Evolutionary conservation across 2,113 vertebrate species (phyloP).

Genomic region (Thinocorus orbignyianus): DNA sequence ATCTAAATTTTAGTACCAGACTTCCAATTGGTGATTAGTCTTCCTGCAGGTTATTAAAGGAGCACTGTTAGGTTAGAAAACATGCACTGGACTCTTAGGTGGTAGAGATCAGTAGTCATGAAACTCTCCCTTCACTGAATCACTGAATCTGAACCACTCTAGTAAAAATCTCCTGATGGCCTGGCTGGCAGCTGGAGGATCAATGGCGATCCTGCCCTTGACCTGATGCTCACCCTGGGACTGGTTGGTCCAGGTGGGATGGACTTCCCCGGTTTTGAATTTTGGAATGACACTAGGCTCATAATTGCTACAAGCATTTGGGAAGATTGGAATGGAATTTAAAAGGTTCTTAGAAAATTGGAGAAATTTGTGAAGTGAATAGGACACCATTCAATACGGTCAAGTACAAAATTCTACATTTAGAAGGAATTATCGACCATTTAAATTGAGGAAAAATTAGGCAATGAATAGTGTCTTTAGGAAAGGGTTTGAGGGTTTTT

Average conservation of each 20-base stretch:
- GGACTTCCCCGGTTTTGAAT: not conserved
- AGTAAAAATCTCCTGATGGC: not conserved
- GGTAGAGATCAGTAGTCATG: rapidly evolving
- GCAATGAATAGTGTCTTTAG: not conserved
- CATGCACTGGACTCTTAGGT: not conserved
- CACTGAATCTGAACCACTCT: not conserved
- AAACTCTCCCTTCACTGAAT: not conserved
- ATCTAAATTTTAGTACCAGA: not conserved
- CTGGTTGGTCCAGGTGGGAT: rapidly evolving
- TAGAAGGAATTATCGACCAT: not conserved
- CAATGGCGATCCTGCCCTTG: not conserved
- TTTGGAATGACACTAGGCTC: not conserved
- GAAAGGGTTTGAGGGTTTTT: not conserved
- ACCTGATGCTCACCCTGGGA: not conserved
- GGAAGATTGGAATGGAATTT: not conserved
- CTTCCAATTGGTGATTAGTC: not conserved
- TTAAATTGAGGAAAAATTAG: not conserved
- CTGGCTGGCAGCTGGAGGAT: not conserved
- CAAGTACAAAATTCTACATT: not conserved
- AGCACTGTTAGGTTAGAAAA: not conserved
- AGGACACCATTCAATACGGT: not conserved
- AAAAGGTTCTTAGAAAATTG: not conserved
- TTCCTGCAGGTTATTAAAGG: not conserved
- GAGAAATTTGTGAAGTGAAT: not conserved
- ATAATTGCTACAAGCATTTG: not conserved